Percentiles rank a stretch among this genome's conserved stretches.
Evolutionary conservation across 2,113 vertebrate genomes (phyloP).

Genomic region (Gopherus evgoodei): DNA sequence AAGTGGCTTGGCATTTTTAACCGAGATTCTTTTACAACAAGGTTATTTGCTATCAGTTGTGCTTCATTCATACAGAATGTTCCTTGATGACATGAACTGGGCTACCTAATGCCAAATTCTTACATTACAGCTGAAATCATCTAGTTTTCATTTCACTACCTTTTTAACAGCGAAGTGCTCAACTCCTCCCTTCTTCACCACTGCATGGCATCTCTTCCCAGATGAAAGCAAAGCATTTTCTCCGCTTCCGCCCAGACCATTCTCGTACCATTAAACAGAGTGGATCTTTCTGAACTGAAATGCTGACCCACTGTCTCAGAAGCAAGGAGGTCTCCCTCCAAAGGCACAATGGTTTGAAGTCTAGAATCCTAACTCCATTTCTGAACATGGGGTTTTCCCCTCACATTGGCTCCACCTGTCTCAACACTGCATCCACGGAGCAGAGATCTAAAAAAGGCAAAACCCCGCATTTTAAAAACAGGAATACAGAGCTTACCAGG

Average conservation of each 20-base stretch:
- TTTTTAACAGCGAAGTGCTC: background rate
- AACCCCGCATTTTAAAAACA: background rate
- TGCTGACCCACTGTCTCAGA: background rate
- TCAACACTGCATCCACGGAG: background rate
- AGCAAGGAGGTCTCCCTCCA: background rate
- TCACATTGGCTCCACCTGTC: background rate
- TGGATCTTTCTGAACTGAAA: background rate
- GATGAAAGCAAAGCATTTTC: background rate
- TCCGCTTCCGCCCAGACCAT: background rate
- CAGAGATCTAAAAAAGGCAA: background rate
- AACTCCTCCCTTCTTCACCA: background rate
- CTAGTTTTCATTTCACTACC: background rate
- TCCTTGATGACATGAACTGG: background rate
- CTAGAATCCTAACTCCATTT: background rate
- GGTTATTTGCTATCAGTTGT: background rate
- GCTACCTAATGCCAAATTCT: background rate
- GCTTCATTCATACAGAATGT: background rate
- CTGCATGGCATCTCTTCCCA: background rate
- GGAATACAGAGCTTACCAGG: conserved; percentile 83
- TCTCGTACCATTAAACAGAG: background rate
- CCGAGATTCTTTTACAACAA: background rate
- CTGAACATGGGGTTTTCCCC: rapidly evolving
- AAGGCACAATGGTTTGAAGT: background rate
- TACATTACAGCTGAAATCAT: background rate
- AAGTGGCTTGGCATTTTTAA: background rate